Base-by-base conservation (phyloP, 2,888 invertebrate species). In the Acholoe squamosa region DNA sequence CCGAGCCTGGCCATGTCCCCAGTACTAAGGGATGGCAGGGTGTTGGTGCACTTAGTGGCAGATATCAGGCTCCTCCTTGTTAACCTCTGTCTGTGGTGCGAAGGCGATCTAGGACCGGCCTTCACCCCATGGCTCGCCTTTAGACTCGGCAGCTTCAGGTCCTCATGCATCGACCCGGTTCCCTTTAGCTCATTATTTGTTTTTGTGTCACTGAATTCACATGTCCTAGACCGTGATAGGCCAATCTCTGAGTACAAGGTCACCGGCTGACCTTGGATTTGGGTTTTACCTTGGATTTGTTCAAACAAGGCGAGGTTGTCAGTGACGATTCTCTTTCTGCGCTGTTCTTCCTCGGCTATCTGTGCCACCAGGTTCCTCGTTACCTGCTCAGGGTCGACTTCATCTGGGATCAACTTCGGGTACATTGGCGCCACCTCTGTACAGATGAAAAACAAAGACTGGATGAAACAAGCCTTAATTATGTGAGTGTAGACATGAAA, bases 221-320 rank as follows among this genome's bases (percentile, higher is more conserved):
- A 43, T 19, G 61, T 61, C 22, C n/a, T 19, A 7, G 61, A 19
- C 19, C 61, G 3, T 43, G 43, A 10, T 3, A 43, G 43, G 43
- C 43, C 43, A 43, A 43, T 7, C 61, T 19, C 61, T 7, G 61
- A 19, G 22, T 61, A 19, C 19, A 61, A n/a, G 61, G 19, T n/a
- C 22, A n/a, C 19, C 14, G 22, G 22, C 61, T 19, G 61, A n/a
- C 22, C 19, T 19, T 61, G 61, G n/a, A 3, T 19, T 61, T 61
- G 61, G 14, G 1, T 19, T 61, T 61, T 7, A 61, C 61, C 61
- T 61, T 61, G 22, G 34, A 80, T 7, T 28, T 86, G 86, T 28
- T 54, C 54, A 28, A 86, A 54, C 7, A 54, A 12, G 56, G 86
- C 86, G 3, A 86, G 86, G 86, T 52, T 86, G 25, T 54, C 25